Evolutionary conservation across 2,888 invertebrate genomes (phyloP).

Genomic region (Amphipyra berbera): DNA sequence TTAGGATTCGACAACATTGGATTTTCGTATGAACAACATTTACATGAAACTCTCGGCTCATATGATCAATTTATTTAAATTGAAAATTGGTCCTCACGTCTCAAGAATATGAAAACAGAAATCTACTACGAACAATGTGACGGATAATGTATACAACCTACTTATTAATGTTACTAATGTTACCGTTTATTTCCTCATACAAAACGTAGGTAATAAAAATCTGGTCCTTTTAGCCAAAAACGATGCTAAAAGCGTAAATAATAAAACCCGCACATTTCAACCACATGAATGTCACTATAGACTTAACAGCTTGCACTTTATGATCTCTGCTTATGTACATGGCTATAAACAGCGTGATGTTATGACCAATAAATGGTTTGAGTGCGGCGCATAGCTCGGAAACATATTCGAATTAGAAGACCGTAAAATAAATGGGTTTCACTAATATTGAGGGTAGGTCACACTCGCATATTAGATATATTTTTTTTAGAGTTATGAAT

Average conservation of each 20-base stretch:
- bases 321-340: conserved; percentile 50
- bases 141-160: too few relatives aligned
- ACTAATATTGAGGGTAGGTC: conserved; percentile 22
- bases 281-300: conserved; percentile 24
- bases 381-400: conserved; percentile 45
- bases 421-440: conserved; percentile 32
- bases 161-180: too few relatives aligned
- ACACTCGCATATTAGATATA: conserved; percentile 20
- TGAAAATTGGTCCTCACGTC: too few relatives aligned
- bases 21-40: too few relatives aligned
- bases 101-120: too few relatives aligned
- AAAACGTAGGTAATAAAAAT: too few relatives aligned
- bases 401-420: conserved; percentile 58
- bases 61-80: too few relatives aligned
- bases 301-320: conserved; percentile 40
- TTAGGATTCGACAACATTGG: too few relatives aligned
- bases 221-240: background rate
- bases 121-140: too few relatives aligned
- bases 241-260: conserved; percentile 1
- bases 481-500: too few relatives aligned
- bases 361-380: conserved; percentile 54
- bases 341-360: conserved; percentile 47
- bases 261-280: conserved; percentile 27
- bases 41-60: too few relatives aligned
- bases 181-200: too few relatives aligned